A percentile compares a stretch with the other conserved stretches of the same genome.
Evolutionary conservation across 2,888 invertebrate genomes (phyloP).

Genomic region (Tetheella fluctuosa): DNA sequence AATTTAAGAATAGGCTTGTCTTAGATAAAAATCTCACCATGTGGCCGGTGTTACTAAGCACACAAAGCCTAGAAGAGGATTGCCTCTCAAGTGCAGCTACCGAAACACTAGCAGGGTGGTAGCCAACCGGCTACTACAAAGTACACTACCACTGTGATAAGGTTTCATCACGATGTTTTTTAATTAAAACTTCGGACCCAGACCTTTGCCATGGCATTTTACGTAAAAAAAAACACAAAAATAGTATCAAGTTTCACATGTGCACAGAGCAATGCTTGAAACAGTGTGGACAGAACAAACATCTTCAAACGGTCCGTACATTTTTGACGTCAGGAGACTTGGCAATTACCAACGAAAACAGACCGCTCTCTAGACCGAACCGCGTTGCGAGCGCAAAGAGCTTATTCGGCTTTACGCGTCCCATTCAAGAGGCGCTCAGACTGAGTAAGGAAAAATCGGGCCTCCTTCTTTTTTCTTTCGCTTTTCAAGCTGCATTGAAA

Average conservation of each 20-base stretch:
- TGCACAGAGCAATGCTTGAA: conserved; percentile 7
- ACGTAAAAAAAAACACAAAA: not conserved
- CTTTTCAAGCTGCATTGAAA: conserved; percentile 73
- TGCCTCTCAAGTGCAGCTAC: too few relatives aligned
- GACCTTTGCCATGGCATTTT: too few relatives aligned
- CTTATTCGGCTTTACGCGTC: conserved; percentile 69
- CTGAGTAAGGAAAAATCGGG: conserved; percentile 75
- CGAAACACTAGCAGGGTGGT: too few relatives aligned
- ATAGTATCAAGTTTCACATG: conserved; percentile 10
- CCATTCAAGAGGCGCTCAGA: conserved; percentile 53
- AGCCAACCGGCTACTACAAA: too few relatives aligned
- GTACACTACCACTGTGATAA: too few relatives aligned
- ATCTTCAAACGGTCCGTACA: conserved; percentile 31
- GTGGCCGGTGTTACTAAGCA: too few relatives aligned
- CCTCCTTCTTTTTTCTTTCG: conserved; percentile 70
- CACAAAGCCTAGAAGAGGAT: too few relatives aligned
- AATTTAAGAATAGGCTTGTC: too few relatives aligned
- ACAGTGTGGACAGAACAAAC: conserved; percentile 23
- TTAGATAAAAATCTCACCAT: too few relatives aligned
- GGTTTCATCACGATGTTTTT: too few relatives aligned
- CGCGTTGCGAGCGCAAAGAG: conserved; percentile 56
- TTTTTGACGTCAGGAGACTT: conserved; percentile 49
- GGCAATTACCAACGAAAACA: conserved; percentile 66
- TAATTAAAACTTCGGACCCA: too few relatives aligned
- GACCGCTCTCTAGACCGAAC: conserved; percentile 42